A percentile compares a stretch with the other conserved stretches of the same genome.
Evolutionary conservation across 2,888 invertebrate genomes (phyloP).

Genomic region (Ariolimax columbianus): DNA sequence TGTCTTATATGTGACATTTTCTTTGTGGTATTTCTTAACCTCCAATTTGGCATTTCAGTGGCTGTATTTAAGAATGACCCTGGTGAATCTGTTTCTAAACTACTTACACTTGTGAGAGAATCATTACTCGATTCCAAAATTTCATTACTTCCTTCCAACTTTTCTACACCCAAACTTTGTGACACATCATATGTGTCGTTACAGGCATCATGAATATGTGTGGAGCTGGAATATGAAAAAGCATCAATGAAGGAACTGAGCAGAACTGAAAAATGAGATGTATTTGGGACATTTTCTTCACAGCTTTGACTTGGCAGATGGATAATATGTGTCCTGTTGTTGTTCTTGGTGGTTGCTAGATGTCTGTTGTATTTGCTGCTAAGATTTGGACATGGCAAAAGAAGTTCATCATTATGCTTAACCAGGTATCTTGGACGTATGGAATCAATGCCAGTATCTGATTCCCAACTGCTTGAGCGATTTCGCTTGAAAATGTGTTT

Average conservation of each 20-base stretch:
- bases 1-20: background rate
- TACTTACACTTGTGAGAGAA: conserved; percentile 26
- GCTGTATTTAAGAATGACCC: background rate
- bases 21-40: background rate
- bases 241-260: conserved; percentile 29
- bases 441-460: conserved; percentile 35
- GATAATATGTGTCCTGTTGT: conserved; percentile 16
- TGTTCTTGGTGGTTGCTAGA: conserved; percentile 14
- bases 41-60: background rate
- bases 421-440: conserved; percentile 42
- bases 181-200: background rate
- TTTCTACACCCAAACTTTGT: background rate
- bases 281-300: conserved; percentile 6
- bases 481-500: background rate
- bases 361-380: conserved; percentile 14
- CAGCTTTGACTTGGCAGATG: background rate
- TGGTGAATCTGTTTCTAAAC: conserved; percentile 26
- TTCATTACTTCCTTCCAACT: background rate
- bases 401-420: conserved; percentile 38
- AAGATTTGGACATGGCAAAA: conserved; percentile 44
- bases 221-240: conserved; percentile 5
- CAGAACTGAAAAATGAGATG: conserved; percentile 17
- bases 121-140: background rate
- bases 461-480: conserved; percentile 14
- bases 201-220: background rate